Percentiles rank a stretch among this genome's conserved stretches.
phyloP scores from a whole-genome alignment of 2,888 invertebrate species.

The Rhyacophila evoluta region DNA sequence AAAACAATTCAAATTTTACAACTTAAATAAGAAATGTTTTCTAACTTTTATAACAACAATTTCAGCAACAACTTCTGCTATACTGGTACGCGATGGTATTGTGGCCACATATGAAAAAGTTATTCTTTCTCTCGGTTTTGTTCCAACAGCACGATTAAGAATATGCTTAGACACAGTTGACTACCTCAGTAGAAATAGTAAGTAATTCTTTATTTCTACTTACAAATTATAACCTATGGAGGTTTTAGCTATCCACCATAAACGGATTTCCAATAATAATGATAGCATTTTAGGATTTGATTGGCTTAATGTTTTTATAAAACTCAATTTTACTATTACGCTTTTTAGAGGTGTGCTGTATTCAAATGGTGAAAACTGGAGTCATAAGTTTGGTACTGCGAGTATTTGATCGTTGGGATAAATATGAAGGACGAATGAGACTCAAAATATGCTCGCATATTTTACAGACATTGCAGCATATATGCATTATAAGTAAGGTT shows the following conservation, averaged over 20 bases:
- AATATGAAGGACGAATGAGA: conserved; percentile 73
- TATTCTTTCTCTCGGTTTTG: conserved; percentile 71
- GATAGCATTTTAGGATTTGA: too few species aligned
- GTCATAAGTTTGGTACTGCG: conserved; percentile 71
- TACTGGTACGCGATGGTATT: conserved; percentile 73
- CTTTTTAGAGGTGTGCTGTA: conserved; percentile 73
- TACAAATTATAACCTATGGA: too few species aligned
- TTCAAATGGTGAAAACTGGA: conserved; percentile 74
- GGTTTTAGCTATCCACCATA: too few species aligned
- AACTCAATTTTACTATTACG: too few species aligned
- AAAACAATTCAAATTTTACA: too few species aligned
- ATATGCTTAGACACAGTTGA: conserved; percentile 76
- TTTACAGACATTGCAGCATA: conserved; percentile 72
- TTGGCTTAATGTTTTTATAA: too few species aligned
- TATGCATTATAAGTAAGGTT: conserved; percentile 73
- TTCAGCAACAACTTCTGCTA: conserved; percentile 65
- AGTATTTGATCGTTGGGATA: conserved; percentile 75
- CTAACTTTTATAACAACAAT: too few species aligned
- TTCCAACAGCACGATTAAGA: conserved; percentile 73
- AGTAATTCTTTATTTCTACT: too few species aligned
- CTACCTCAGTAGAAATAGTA: conserved; percentile 77
- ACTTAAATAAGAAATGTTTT: too few species aligned
- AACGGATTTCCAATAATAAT: too few species aligned
- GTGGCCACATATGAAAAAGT: conserved; percentile 72
- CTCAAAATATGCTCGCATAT: conserved; percentile 73